These are phyloP conservation scores for Watsonalla cultraria DNA, from an alignment of 2,888 invertebrate genomes.

Conservation along the genomic window DNA sequence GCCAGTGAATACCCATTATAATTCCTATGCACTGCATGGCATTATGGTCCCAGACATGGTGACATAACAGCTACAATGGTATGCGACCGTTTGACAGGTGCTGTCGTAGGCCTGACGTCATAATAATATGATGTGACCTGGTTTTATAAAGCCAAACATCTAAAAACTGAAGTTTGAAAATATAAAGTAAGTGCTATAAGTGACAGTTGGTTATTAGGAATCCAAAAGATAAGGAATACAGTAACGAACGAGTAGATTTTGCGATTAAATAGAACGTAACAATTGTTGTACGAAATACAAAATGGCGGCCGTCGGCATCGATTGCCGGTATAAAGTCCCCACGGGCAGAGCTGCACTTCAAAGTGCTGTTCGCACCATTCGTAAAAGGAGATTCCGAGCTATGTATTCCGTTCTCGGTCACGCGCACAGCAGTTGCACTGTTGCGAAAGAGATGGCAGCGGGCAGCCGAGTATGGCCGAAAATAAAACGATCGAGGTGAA, in stretches of 20 bases:
- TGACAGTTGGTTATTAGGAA: too few relatives aligned
- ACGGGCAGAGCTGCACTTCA: slow-evolving; percentile 42
- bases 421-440: slow-evolving; percentile 8
- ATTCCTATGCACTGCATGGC: neutral
- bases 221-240: too few relatives aligned
- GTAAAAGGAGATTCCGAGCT: slow-evolving; percentile 28
- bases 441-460: slow-evolving; percentile 32
- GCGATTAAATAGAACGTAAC: neutral
- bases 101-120: neutral
- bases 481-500: slow-evolving; percentile 50
- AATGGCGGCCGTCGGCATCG: slow-evolving; percentile 40
- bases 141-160: neutral
- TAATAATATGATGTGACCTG: neutral
- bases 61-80: neutral
- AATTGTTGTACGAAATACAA: slow-evolving; percentile 30
- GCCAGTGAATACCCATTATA: too few relatives aligned
- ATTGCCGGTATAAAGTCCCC: slow-evolving; percentile 62
- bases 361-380: slow-evolving; percentile 21
- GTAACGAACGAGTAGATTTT: too few relatives aligned
- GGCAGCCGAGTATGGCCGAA: slow-evolving; percentile 20
- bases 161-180: neutral
- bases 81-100: neutral
- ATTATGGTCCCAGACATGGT: neutral
- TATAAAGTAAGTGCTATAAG: too few relatives aligned
- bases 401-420: slow-evolving; percentile 27